Evolutionary conservation across 2,797 vertebrate genomes (phyloP).

Genomic region (Sebastes miniatus): DNA sequence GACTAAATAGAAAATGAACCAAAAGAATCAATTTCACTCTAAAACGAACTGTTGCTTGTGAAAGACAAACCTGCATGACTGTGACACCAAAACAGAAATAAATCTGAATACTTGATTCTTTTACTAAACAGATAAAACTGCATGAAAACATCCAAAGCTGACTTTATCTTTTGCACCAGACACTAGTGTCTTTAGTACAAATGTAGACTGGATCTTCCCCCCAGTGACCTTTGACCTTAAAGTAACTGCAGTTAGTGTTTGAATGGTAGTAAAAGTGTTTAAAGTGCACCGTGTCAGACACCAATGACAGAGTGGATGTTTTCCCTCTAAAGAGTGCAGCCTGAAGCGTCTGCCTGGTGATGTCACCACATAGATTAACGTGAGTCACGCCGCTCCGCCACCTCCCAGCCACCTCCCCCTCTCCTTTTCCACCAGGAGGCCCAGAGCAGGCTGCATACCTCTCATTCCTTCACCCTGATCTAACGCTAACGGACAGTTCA

Average conservation of each 20-base stretch:
- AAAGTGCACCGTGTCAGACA: not conserved
- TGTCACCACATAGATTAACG: constrained; percentile 43
- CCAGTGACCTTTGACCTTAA: not conserved
- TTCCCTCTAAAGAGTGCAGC: constrained; percentile 27
- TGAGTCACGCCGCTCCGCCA: constrained; percentile 46
- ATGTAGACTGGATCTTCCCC: not conserved
- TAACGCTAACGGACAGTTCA: constrained; percentile 18
- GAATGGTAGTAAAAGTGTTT: constrained; percentile 36
- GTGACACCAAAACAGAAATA: not conserved
- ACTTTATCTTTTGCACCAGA: not conserved
- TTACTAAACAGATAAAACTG: not conserved
- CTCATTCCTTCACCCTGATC: constrained; percentile 58
- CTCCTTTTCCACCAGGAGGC: constrained; percentile 49
- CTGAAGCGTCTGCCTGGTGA: constrained; percentile 47
- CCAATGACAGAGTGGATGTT: constrained; percentile 39
- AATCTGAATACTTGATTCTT: not conserved
- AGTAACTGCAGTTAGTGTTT: not conserved
- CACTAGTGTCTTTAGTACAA: not conserved
- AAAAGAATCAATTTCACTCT: too few species aligned
- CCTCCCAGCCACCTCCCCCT: not conserved
- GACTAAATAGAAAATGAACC: too few species aligned
- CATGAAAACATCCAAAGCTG: not conserved
- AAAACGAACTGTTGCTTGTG: too few species aligned
- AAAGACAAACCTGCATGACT: not conserved
- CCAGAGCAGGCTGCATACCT: constrained; percentile 46